phyloP scores from a whole-genome alignment of 2,113 vertebrate genomes.

The Bungarus multicinctus region DNA sequence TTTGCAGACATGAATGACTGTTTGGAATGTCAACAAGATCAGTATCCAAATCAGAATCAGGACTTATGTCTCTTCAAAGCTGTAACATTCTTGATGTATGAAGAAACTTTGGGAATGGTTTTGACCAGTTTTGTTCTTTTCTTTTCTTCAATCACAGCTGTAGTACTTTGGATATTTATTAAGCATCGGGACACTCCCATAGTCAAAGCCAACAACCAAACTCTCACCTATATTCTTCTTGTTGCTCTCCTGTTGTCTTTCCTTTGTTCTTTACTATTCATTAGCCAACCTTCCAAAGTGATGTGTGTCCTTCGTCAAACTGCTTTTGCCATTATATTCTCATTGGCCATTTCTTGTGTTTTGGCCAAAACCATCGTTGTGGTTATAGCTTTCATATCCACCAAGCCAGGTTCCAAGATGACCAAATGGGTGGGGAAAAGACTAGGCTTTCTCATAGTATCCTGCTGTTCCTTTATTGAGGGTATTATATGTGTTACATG shows the following conservation, averaged over 20 bases:
- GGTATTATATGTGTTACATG: background rate
- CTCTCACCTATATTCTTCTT: background rate
- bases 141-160: background rate
- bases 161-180: background rate
- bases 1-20: background rate
- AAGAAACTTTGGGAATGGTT: background rate
- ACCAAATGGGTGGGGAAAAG: background rate
- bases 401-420: background rate
- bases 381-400: background rate
- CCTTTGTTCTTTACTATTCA: background rate
- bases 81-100: background rate
- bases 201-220: slow-evolving; percentile 1
- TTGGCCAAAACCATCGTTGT: background rate
- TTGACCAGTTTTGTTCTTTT: background rate
- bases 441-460: background rate
- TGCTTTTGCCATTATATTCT: background rate
- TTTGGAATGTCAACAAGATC: background rate
- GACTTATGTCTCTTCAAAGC: background rate
- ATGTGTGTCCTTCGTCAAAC: background rate
- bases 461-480: background rate
- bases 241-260: background rate
- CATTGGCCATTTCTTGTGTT: background rate
- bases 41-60: background rate
- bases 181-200: background rate
- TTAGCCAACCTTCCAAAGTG: background rate